Evolutionary conservation across 2,888 invertebrate species (phyloP).

Genomic region (Tetanocera ferruginea): DNA sequence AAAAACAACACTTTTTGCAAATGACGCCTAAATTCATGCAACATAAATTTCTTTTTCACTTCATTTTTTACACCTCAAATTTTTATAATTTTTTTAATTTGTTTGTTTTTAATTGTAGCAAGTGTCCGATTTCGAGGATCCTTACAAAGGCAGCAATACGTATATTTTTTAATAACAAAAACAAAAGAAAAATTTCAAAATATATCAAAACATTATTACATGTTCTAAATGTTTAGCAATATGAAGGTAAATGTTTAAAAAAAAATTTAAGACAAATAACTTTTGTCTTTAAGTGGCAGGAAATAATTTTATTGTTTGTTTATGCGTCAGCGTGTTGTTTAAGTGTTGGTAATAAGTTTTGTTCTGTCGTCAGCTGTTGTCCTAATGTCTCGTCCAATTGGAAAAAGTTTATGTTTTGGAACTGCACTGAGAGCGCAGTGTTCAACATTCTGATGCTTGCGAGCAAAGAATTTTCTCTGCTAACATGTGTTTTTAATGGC

Average conservation of each 20-base stretch:
- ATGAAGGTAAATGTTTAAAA: conserved; percentile 46
- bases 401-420: background rate
- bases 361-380: conserved; percentile 45
- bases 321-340: background rate
- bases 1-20: background rate
- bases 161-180: conserved; percentile 81
- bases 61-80: background rate
- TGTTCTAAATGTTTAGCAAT: conserved; percentile 24
- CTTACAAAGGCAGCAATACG: conserved; percentile 83
- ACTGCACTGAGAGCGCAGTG: too few relatives aligned
- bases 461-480: too few relatives aligned
- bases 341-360: conserved; percentile 38
- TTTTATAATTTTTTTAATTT: background rate
- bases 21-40: background rate
- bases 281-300: too few relatives aligned
- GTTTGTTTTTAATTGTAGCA: conserved; percentile 72
- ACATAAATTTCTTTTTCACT: background rate
- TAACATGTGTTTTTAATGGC: too few relatives aligned
- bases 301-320: conserved; percentile 36
- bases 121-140: conserved; percentile 79
- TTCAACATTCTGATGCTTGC: too few relatives aligned
- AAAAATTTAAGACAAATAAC: too few relatives aligned
- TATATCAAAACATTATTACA: too few relatives aligned
- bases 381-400: background rate
- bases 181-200: background rate